Percentiles rank a stretch among this genome's conserved stretches.
Evolutionary conservation across 2,797 vertebrate genomes (phyloP).

Genomic region (Gobio occitaniae): DNA sequence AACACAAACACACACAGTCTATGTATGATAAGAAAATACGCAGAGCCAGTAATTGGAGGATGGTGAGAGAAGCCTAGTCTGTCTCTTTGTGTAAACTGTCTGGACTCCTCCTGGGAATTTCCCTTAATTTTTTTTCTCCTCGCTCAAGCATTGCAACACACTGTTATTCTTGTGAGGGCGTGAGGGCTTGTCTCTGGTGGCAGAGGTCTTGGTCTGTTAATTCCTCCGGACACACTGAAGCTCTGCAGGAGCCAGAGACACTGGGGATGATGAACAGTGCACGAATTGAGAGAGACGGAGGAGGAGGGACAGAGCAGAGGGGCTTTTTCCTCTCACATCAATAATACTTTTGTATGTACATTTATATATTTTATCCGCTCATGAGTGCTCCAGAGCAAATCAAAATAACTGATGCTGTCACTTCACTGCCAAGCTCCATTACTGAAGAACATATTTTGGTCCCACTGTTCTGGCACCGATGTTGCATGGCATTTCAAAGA

Average conservation of each 20-base stretch:
- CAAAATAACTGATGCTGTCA: constrained; percentile 14
- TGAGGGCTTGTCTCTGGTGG: constrained; percentile 42
- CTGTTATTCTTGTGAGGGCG: constrained; percentile 50
- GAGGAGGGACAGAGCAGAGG: constrained; percentile 2
- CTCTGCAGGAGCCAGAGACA: constrained; percentile 48
- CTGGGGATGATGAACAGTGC: constrained; percentile 30
- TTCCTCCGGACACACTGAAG: constrained; percentile 44
- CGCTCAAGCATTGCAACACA: constrained; percentile 44
- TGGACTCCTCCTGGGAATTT: constrained; percentile 59
- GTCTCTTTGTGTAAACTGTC: constrained; percentile 59
- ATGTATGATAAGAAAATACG: constrained; percentile 29
- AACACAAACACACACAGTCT: constrained; percentile 32
- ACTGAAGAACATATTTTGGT: constrained; percentile 52
- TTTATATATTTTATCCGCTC: not conserved
- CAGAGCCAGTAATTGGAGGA: constrained; percentile 49
- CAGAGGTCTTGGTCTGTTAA: constrained; percentile 47
- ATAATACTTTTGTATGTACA: constrained; percentile 8
- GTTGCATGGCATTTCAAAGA: constrained; percentile 7
- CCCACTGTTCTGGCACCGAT: constrained; percentile 16
- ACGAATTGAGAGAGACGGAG: not conserved
- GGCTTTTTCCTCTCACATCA: not conserved
- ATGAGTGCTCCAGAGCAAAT: not conserved
- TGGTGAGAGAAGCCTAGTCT: constrained; percentile 56
- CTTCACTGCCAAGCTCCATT: constrained; percentile 38
- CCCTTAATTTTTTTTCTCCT: constrained; percentile 36